phyloP scores from a whole-genome alignment of 2,113 vertebrate species.

The Perccottus glenii region DNA sequence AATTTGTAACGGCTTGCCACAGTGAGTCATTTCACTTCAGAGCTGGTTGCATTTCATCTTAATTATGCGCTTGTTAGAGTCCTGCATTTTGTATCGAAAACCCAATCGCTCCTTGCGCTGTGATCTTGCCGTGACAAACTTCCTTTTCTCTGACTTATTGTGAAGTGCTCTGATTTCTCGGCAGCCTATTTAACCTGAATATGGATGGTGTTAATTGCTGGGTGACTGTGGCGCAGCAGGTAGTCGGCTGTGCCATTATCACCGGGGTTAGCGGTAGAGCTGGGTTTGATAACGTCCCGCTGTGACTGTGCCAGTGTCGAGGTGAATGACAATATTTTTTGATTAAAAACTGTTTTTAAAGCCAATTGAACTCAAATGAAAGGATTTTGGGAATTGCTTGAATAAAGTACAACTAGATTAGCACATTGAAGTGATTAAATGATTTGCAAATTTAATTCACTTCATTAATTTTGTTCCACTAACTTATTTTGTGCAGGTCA shows the following conservation, averaged over 20 bases:
- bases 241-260: no score
- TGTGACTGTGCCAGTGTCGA: no score
- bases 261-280: no score
- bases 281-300: no score
- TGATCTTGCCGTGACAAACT: constrained; percentile 11
- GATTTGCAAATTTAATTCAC: neutral
- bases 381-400: no score
- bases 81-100: no score
- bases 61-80: neutral
- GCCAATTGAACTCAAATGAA: no score
- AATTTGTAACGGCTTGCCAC: neutral
- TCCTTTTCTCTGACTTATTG: constrained; percentile 1
- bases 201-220: neutral
- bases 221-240: neutral
- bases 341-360: no score
- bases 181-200: constrained; percentile 5
- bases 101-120: neutral
- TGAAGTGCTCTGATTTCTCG: neutral
- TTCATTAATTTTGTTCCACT: neutral
- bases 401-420: no score
- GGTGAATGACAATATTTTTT: no score
- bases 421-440: no score
- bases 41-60: no score
- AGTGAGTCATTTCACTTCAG: neutral
- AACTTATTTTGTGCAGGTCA: neutral